Percentiles rank a stretch among this genome's conserved stretches.
Conservation (phyloP, 2,888 invertebrate species). For the Napeogenes sylphis region DNA sequence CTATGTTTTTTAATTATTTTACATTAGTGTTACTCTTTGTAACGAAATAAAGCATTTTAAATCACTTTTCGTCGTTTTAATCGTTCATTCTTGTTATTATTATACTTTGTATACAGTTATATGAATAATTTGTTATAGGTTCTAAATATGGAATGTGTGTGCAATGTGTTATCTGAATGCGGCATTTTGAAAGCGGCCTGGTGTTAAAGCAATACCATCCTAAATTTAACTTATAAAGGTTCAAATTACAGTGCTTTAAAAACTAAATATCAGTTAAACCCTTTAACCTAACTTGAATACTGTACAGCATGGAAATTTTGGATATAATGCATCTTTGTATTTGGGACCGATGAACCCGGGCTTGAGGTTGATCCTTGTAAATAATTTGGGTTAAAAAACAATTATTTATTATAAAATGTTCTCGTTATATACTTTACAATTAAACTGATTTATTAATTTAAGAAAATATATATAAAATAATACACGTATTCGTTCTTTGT, state of each 20-base stretch:
- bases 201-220: constrained; percentile 46
- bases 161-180: constrained; percentile 58
- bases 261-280: constrained; percentile 54
- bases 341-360: too few species aligned
- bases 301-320: constrained; percentile 22
- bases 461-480: too few species aligned
- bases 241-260: constrained; percentile 46
- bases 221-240: constrained; percentile 47
- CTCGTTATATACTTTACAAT: too few species aligned
- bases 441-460: too few species aligned
- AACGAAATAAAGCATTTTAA: neutral
- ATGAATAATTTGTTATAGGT: neutral
- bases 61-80: constrained; percentile 25
- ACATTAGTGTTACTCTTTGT: too few species aligned
- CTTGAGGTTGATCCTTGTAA: too few species aligned
- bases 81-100: neutral
- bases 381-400: too few species aligned
- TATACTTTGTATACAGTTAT: neutral
- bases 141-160: constrained; percentile 30
- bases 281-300: constrained; percentile 56
- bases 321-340: constrained; percentile 12
- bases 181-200: constrained; percentile 59
- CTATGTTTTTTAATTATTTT: too few species aligned
- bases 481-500: too few species aligned
- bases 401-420: too few species aligned